These are phyloP conservation scores for Lerista edwardsae DNA, from an alignment of 2,797 vertebrate genomes.

Conservation along the genomic window DNA sequence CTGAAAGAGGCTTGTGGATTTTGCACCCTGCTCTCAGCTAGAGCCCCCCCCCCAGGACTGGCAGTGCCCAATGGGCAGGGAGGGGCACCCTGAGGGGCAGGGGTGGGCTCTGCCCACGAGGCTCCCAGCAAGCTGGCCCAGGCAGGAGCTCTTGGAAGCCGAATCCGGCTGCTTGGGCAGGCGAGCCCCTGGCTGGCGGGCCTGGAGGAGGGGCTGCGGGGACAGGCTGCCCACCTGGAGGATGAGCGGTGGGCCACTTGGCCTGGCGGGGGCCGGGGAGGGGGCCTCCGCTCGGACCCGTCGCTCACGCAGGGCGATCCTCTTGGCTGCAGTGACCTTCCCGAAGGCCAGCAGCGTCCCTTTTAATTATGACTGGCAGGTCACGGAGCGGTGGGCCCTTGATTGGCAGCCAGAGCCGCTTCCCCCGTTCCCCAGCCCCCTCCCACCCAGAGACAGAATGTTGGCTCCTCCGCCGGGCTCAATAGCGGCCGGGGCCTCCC, in stretches of 20 bases:
- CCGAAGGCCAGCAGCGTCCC: conserved; percentile 80
- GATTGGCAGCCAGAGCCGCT: conserved; percentile 83
- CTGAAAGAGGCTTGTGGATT: too few species aligned
- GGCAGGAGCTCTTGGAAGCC: too few species aligned
- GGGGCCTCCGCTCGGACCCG: conserved; percentile 32
- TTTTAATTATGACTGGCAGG: conserved; percentile 84
- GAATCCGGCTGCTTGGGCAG: too few species aligned
- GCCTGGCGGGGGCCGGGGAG: neutral
- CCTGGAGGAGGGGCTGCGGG: rapidly evolving
- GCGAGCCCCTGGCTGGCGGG: neutral
- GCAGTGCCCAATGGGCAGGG: too few species aligned
- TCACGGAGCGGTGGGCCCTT: conserved; percentile 80
- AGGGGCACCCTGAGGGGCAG: neutral
- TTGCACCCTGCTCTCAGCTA: too few species aligned
- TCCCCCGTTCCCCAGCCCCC: conserved; percentile 82
- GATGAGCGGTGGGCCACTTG: conserved; percentile 24
- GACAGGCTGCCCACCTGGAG: neutral
- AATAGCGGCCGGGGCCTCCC: conserved; percentile 85
- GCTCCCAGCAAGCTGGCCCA: too few species aligned
- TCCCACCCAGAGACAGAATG: conserved; percentile 85
- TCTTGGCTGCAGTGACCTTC: conserved; percentile 78
- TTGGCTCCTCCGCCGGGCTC: conserved; percentile 85
- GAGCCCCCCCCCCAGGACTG: too few species aligned
- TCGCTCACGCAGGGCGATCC: conserved; percentile 76
- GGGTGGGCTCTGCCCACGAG: too few species aligned